These are phyloP conservation scores for Drosophila sulfurigaster DNA, from an alignment of 1,140 invertebrate genomes.

Conservation along the genomic window DNA sequence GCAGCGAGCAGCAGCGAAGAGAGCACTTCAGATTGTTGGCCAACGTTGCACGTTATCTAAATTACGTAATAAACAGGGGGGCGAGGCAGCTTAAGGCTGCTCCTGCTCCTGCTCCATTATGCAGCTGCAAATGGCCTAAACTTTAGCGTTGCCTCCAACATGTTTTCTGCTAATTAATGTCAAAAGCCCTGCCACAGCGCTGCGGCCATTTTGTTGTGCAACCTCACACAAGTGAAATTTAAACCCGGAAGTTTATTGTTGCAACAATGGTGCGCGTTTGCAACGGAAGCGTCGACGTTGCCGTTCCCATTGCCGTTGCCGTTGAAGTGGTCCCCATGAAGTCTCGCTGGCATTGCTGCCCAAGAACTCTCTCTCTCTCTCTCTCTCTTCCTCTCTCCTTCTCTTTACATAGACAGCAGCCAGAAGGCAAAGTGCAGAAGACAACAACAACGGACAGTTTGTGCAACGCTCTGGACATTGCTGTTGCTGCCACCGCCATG, in stretches of 20 bases:
- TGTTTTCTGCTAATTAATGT: constrained; percentile 80
- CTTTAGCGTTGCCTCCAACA: constrained; percentile 57
- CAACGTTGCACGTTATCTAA: constrained; percentile 32
- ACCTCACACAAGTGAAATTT: constrained; percentile 72
- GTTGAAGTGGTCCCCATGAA: constrained; percentile 32
- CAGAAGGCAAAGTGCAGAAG: background rate
- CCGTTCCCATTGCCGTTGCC: constrained; percentile 2
- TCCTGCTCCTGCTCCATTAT: constrained; percentile 44
- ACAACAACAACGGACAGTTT: constrained; percentile 21
- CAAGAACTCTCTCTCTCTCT: constrained; percentile 12
- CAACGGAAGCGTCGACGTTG: constrained; percentile 52
- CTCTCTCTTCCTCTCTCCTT: too few species aligned
- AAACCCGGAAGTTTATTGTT: constrained; percentile 78
- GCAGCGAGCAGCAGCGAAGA: background rate
- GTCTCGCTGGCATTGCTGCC: constrained; percentile 38
- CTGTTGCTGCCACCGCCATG: constrained; percentile 20
- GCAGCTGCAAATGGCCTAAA: constrained; percentile 68
- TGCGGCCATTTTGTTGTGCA: constrained; percentile 50
- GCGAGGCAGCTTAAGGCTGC: constrained; percentile 30
- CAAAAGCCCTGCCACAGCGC: constrained; percentile 61
- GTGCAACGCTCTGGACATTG: constrained; percentile 39
- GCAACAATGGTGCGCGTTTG: constrained; percentile 62
- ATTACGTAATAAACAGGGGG: constrained; percentile 63
- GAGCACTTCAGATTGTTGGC: too few species aligned
- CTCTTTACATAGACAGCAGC: constrained; percentile 4